Base-by-base conservation (phyloP, 2,888 invertebrate species). In the Hemistola chrysoprasaria region DNA sequence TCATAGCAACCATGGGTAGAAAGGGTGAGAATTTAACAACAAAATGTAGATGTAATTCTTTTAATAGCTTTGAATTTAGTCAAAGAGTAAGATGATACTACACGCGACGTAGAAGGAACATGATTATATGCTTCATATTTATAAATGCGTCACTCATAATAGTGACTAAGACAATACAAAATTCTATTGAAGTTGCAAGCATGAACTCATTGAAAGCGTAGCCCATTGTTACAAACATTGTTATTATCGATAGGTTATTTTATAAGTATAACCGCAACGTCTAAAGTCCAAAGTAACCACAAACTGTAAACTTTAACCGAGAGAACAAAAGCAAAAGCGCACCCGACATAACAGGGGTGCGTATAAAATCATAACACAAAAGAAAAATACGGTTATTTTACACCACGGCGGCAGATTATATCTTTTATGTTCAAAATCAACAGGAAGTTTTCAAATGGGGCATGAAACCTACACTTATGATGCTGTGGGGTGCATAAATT, bases 381-480 rank as follows among this genome's bases (percentile, higher is more conserved):
- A 71, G 81, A 82, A 83, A 84, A 78, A 79, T 82, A 85, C 80
- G 78, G 79, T 84, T 86, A 86, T 87, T 88, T 87, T 86, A 86
- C 86, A 84, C 86, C 77, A 84, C 65, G 82, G 87, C 71, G 87
- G 87, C 86, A 87, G 86, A 86, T 87, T 85, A 85, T 85, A 87
- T 86, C 86, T 81, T 83, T 86, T 82, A 84, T 85, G 79, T 72
- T 79, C 68, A 86, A 87, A 86, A 85, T 86, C 87, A 86, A 88
- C 87, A 86, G 87, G 87, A 87, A 86, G 78, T 81, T 73, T 85
- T 76, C 78, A 85, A 87, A 88, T 87, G 85, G 85, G 80, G 85
- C 86, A 86, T 88, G 84, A 87, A 88, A 87, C 87, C 86, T 83
- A 87, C 80, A 87, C 86, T 88, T 87, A 80, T 78, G 83, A 82